Percentiles rank a stretch among this genome's conserved stretches.
These are phyloP conservation scores for Proctacanthus coquilletti DNA, from an alignment of 1,140 invertebrate genomes.

Conservation along the genomic window DNA sequence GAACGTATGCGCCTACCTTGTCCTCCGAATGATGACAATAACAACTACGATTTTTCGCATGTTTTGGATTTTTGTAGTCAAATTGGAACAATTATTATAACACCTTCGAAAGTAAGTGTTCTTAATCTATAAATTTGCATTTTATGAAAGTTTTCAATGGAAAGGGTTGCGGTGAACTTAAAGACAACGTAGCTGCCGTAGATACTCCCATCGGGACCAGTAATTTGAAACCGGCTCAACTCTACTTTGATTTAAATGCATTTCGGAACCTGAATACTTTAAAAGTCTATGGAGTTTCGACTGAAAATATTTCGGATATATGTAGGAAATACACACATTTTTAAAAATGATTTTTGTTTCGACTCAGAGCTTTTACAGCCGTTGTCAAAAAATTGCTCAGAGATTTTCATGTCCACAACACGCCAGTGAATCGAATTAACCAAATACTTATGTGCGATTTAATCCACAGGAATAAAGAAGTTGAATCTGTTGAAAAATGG, in stretches of 20 bases:
- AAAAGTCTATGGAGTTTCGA: conserved; percentile 42
- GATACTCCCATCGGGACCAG: conserved; percentile 45
- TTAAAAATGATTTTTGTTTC: conserved; percentile 16
- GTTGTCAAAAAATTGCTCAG: conserved; percentile 47
- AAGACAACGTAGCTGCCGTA: conserved; percentile 23
- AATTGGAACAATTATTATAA: conserved; percentile 37
- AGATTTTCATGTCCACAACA: conserved; percentile 41
- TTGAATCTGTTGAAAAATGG: conserved; percentile 44
- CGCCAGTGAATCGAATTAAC: conserved; percentile 41
- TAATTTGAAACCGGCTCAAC: conserved; percentile 66
- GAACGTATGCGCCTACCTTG: conserved; percentile 74
- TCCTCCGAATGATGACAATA: conserved; percentile 41
- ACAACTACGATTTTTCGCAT: conserved; percentile 72
- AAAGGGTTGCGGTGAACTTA: conserved; percentile 15
- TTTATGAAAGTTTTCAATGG: neutral
- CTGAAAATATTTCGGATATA: conserved; percentile 47
- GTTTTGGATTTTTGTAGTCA: conserved; percentile 77
- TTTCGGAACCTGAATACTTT: conserved; percentile 57
- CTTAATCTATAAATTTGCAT: neutral
- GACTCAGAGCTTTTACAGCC: conserved; percentile 9
- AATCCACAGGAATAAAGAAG: conserved; percentile 40
- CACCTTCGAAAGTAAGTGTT: conserved; percentile 48
- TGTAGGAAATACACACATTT: conserved; percentile 27
- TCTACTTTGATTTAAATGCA: conserved; percentile 61
- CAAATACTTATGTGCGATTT: conserved; percentile 65